Conservation (phyloP, 2,888 invertebrate species). For the Platerodrilus igneus region DNA sequence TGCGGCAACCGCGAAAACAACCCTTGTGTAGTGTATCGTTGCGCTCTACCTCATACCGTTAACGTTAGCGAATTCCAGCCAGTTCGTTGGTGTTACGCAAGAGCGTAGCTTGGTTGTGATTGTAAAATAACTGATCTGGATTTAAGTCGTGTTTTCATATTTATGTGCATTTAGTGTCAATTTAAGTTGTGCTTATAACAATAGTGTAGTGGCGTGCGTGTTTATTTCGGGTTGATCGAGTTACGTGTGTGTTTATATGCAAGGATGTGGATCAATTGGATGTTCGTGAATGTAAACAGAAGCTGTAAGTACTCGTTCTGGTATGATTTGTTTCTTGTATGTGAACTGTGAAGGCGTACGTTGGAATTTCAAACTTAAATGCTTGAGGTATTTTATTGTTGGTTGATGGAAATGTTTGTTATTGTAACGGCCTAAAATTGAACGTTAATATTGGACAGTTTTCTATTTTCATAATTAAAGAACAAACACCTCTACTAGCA, state of each 20-base stretch:
- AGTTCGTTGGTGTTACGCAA: constrained; percentile 16
- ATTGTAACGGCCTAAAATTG: too few species aligned
- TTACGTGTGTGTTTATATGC: constrained; percentile 27
- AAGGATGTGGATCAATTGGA: constrained; percentile 29
- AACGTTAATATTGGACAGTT: too few species aligned
- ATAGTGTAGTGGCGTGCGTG: constrained; percentile 18
- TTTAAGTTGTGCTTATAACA: constrained; percentile 14
- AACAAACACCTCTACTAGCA: too few species aligned
- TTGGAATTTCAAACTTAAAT: too few species aligned
- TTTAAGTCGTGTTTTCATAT: constrained; percentile 8
- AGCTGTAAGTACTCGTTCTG: constrained; percentile 27
- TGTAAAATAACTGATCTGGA: constrained; percentile 10
- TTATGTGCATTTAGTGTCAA: constrained; percentile 15
- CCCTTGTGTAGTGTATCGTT: constrained; percentile 11
- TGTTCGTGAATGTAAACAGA: constrained; percentile 27
- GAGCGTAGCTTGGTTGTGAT: constrained; percentile 9
- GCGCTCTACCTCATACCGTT: too few species aligned
- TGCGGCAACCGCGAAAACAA: constrained; percentile 18
- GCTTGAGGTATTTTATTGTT: too few species aligned
- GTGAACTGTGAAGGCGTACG: constrained; percentile 11
- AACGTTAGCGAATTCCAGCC: constrained; percentile 11
- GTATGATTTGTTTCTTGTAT: constrained; percentile 22
- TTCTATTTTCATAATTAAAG: too few species aligned
- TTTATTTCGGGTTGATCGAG: constrained; percentile 16
- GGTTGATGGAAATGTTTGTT: too few species aligned